phyloP scores from a whole-genome alignment of 2,113 vertebrate species.

The Butastur rufipennis region DNA sequence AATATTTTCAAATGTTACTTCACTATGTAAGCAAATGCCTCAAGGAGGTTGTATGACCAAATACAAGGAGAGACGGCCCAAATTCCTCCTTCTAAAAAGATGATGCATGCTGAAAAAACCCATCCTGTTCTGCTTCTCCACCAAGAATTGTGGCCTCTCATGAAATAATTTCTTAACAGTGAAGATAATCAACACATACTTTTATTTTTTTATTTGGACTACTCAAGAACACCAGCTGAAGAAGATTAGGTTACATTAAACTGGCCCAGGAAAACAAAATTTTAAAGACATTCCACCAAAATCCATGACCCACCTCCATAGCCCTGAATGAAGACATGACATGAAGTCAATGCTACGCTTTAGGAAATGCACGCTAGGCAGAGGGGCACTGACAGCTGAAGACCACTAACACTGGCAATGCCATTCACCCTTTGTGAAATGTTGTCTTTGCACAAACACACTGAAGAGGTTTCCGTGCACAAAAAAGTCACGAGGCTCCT shows the following conservation, averaged over 20 bases:
- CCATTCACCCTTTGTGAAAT: not conserved
- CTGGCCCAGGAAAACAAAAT: not conserved
- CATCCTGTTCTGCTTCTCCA: not conserved
- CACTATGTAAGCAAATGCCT: conserved; percentile 38
- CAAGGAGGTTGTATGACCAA: not conserved
- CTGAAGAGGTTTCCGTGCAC: not conserved
- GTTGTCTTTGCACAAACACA: not conserved
- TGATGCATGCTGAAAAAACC: not conserved
- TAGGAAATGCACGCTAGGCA: not conserved
- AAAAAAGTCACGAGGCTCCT: not conserved
- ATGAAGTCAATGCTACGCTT: accelerated
- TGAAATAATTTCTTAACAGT: not conserved
- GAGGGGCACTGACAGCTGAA: not conserved
- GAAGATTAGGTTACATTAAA: conserved; percentile 12
- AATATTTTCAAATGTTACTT: conserved; percentile 44
- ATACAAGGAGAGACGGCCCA: not conserved
- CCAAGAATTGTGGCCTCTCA: not conserved
- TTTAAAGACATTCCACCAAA: not conserved
- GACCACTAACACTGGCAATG: not conserved
- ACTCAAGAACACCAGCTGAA: not conserved
- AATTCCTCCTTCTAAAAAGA: not conserved
- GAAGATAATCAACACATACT: not conserved
- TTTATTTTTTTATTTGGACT: not conserved
- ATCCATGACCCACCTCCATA: not conserved
- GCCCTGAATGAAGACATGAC: not conserved